These are phyloP conservation scores for Trachythela sp. DNA, from an alignment of 64 coral and sea anemone genomes.

Conservation along the genomic window DNA sequence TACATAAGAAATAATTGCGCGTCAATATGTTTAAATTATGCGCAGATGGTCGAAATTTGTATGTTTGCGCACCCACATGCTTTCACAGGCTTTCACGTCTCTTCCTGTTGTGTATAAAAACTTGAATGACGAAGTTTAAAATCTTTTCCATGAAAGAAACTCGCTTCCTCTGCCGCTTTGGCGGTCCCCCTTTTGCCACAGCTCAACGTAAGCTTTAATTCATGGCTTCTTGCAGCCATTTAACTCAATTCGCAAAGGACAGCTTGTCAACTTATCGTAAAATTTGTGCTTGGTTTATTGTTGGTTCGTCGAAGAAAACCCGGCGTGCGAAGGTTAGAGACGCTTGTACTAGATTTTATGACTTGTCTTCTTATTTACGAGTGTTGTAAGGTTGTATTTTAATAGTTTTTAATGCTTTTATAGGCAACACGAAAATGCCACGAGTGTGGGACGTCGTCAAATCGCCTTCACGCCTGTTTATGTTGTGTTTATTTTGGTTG, in stretches of 20 bases:
- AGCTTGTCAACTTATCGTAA: slow-evolving; percentile 13
- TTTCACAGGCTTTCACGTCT: background rate
- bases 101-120: slow-evolving; percentile 1
- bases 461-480: slow-evolving; percentile 90
- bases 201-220: background rate
- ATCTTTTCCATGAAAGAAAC: background rate
- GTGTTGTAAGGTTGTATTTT: background rate
- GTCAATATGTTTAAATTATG: background rate
- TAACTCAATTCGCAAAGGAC: background rate
- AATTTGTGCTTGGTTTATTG: background rate
- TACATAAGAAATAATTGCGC: no score
- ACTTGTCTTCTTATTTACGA: background rate
- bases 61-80: background rate
- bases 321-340: background rate
- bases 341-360: background rate
- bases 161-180: background rate
- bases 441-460: slow-evolving; percentile 81
- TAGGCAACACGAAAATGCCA: slow-evolving; percentile 85
- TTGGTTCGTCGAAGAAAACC: background rate
- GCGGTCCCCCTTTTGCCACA: background rate
- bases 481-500: slow-evolving; percentile 98
- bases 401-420: background rate
- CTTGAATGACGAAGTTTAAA: background rate
- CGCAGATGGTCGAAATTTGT: background rate
- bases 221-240: slow-evolving; percentile 9